These are phyloP conservation scores for Eremobia ochroleuca DNA, from an alignment of 2,888 invertebrate species.

Conservation along the genomic window DNA sequence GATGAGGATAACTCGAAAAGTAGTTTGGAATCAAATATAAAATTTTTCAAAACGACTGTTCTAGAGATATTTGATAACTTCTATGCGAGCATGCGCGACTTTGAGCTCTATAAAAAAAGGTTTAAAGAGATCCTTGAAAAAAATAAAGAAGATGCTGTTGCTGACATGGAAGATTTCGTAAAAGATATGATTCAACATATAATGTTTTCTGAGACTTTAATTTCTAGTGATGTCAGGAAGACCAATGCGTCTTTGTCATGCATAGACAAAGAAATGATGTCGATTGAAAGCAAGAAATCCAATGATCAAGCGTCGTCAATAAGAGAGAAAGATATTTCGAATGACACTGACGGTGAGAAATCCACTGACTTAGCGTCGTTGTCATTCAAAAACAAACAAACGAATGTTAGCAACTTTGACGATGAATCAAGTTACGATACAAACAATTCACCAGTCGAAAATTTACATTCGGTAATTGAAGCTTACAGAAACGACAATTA, in stretches of 20 bases:
- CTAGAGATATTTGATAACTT: conserved; percentile 85
- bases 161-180: conserved; percentile 84
- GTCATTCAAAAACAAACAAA: conserved; percentile 48
- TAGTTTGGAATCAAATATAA: conserved; percentile 82
- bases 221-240: conserved; percentile 62
- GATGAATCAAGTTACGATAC: conserved; percentile 40
- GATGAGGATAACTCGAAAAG: conserved; percentile 71
- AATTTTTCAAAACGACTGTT: conserved; percentile 83
- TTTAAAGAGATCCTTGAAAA: conserved; percentile 82
- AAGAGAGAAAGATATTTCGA: conserved; percentile 28
- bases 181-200: conserved; percentile 85
- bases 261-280: conserved; percentile 26
- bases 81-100: conserved; percentile 80
- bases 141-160: conserved; percentile 77
- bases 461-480: conserved; percentile 68
- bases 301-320: conserved; percentile 22
- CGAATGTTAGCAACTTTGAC: conserved; percentile 36
- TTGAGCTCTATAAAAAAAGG: conserved; percentile 82
- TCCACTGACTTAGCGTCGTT: conserved; percentile 32
- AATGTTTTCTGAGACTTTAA: conserved; percentile 77
- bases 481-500: conserved; percentile 81
- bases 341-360: conserved; percentile 25
- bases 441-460: conserved; percentile 33
- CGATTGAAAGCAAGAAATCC: conserved; percentile 58
- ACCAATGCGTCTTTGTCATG: conserved; percentile 19